Conservation (phyloP, 2,797 vertebrate species). For the Pipistrellus kuhlii region DNA sequence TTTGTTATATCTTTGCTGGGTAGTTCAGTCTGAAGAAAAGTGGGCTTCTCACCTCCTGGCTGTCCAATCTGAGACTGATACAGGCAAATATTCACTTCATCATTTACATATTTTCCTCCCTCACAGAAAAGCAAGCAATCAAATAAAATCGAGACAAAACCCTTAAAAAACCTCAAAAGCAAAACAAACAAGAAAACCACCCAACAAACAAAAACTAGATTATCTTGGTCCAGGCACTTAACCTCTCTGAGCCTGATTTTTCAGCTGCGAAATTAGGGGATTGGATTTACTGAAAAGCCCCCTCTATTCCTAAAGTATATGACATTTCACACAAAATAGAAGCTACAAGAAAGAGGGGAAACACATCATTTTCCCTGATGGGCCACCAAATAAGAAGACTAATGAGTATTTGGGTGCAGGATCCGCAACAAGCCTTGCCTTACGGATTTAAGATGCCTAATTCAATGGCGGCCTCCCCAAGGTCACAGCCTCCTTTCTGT, state of each 20-base stretch:
- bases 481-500: constrained; percentile 64
- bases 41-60: not conserved
- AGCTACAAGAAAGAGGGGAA: not conserved
- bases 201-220: not conserved
- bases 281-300: not conserved
- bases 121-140: not conserved
- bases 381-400: constrained; percentile 60
- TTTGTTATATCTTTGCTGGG: not conserved
- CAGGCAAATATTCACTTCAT: not conserved
- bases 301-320: not conserved
- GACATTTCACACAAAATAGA: constrained; percentile 3
- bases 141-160: not conserved
- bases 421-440: constrained; percentile 48
- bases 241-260: not conserved
- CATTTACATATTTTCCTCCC: not conserved
- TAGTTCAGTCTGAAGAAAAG: not conserved
- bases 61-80: not conserved
- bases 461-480: constrained; percentile 67
- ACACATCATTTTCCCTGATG: not conserved
- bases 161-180: not conserved
- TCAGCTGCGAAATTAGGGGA: not conserved
- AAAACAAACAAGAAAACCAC: not conserved
- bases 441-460: constrained; percentile 54
- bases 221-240: not conserved
- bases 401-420: constrained; percentile 47